Conservation (phyloP, 1,140 invertebrate genomes). For the Ceratina australensis region DNA sequence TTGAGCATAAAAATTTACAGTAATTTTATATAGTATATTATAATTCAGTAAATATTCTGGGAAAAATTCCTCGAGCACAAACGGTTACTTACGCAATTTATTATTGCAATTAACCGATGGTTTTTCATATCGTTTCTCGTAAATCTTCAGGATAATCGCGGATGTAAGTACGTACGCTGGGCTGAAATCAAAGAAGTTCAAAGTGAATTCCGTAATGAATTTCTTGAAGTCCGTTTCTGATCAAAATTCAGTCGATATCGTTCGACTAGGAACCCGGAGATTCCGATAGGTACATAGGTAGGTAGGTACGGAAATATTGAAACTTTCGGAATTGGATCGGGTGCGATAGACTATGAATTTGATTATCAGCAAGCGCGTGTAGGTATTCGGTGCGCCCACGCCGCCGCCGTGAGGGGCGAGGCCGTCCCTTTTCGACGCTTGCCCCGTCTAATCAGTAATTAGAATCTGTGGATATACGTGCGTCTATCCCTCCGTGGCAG, state of each 20-base stretch:
- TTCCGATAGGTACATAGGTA: too few species aligned
- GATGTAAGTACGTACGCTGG: too few species aligned
- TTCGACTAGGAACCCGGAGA: too few species aligned
- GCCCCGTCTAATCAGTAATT: conserved; percentile 68
- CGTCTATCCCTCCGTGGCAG: conserved; percentile 43
- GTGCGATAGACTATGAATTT: conserved; percentile 19
- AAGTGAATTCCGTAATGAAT: background rate
- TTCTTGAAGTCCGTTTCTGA: background rate
- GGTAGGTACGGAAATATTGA: conserved; percentile 17
- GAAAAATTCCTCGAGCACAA: too few species aligned
- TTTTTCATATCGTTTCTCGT: too few species aligned
- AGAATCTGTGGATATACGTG: conserved; percentile 62
- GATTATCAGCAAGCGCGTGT: conserved; percentile 29
- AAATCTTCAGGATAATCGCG: too few species aligned
- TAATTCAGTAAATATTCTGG: too few species aligned
- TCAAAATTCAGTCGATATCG: too few species aligned
- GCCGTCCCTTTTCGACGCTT: conserved; percentile 54
- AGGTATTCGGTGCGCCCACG: conserved; percentile 4
- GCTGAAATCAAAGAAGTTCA: background rate
- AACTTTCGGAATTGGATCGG: conserved; percentile 24
- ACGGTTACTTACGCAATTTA: too few species aligned
- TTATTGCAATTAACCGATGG: too few species aligned
- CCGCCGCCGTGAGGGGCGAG: background rate
- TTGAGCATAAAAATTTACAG: too few species aligned
- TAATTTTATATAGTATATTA: too few species aligned